Evolutionary conservation across 2,113 vertebrate species (phyloP).

Genomic region (Tetrao urogallus): DNA sequence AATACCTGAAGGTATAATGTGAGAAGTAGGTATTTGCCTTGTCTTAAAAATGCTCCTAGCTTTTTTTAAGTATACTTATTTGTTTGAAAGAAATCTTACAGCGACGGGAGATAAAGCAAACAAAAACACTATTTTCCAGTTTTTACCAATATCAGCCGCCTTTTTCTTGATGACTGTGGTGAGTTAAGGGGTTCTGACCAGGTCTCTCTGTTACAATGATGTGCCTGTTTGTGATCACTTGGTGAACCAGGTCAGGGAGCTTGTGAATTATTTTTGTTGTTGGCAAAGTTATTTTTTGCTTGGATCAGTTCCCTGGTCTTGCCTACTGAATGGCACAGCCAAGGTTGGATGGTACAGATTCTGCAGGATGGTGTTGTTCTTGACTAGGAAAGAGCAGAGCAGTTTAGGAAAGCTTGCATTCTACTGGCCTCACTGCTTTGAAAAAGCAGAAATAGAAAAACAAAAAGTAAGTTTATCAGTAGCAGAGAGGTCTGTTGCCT

Average conservation of each 20-base stretch:
- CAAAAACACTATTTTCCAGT: not conserved
- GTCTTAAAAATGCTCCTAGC: not conserved
- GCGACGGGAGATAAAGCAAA: not conserved
- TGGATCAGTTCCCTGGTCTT: constrained; percentile 28
- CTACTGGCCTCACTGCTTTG: not conserved
- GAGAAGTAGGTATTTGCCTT: not conserved
- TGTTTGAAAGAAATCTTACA: not conserved
- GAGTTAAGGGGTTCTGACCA: not conserved
- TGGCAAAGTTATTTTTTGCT: constrained; percentile 46
- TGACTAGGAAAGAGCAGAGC: not conserved
- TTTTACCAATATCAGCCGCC: not conserved
- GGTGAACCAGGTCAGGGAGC: not conserved
- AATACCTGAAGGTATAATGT: not conserved
- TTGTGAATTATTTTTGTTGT: not conserved
- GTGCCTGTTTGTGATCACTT: not conserved
- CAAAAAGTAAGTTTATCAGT: not conserved
- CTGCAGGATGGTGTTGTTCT: not conserved
- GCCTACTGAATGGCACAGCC: not conserved
- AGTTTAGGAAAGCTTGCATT: not conserved
- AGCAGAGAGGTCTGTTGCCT: not conserved
- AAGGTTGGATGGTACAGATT: not conserved
- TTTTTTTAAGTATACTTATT: not conserved
- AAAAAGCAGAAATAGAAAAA: not conserved
- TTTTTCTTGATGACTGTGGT: not conserved
- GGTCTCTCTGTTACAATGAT: not conserved